These are phyloP conservation scores for Zootermopsis nevadensis DNA, from an alignment of 2,888 invertebrate genomes.

Conservation along the genomic window DNA sequence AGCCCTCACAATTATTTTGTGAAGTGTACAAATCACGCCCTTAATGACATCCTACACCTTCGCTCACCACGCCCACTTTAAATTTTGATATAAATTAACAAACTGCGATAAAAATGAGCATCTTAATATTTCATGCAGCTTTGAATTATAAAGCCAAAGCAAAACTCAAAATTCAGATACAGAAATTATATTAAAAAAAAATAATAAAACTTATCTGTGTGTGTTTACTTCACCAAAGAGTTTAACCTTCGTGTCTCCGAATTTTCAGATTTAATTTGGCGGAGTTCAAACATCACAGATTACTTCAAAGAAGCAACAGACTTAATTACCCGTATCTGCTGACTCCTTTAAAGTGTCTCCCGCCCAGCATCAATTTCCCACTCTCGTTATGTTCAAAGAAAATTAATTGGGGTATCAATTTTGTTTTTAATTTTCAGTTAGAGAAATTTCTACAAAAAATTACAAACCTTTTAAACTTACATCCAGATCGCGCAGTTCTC, in stretches of 20 bases:
- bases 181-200: not conserved
- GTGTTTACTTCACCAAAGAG: conserved; percentile 4
- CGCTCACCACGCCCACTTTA: too few relatives aligned
- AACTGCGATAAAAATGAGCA: too few relatives aligned
- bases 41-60: too few relatives aligned
- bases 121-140: too few relatives aligned
- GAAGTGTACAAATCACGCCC: too few relatives aligned
- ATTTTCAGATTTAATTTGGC: not conserved
- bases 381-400: conserved; percentile 21
- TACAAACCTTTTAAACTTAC: not conserved
- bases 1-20: too few relatives aligned
- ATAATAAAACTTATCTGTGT: not conserved
- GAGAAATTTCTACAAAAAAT: not conserved
- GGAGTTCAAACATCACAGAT: not conserved
- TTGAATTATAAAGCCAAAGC: too few relatives aligned
- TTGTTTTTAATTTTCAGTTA: conserved; percentile 5
- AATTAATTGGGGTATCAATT: conserved; percentile 16
- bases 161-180: too few relatives aligned
- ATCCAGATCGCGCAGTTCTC: not conserved
- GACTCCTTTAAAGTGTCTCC: not conserved
- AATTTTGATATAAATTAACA: too few relatives aligned
- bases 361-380: not conserved
- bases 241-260: not conserved
- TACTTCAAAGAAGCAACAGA: conserved; percentile 16
- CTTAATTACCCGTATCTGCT: conserved; percentile 11